phyloP scores from a whole-genome alignment of 2,888 invertebrate species.

The Alcis repandata region DNA sequence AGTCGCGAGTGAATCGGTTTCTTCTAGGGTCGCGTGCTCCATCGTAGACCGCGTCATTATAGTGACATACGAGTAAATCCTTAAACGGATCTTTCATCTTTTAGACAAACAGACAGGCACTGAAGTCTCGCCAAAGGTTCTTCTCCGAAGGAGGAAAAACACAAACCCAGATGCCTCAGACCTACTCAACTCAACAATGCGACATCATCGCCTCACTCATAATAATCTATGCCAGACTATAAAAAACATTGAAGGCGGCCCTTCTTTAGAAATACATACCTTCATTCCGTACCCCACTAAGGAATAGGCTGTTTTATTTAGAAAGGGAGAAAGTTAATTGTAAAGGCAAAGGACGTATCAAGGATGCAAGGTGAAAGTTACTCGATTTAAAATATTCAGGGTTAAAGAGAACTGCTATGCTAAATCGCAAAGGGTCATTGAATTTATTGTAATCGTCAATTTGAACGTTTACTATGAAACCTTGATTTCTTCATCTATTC shows the following conservation, averaged over 20 bases:
- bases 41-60: no score
- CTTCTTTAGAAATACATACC: neutral
- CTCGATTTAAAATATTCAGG: constrained; percentile 13
- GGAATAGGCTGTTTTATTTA: constrained; percentile 6
- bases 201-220: no score
- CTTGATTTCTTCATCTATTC: no score
- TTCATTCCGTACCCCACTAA: neutral
- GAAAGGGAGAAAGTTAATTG: constrained; percentile 44
- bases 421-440: neutral
- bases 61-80: no score
- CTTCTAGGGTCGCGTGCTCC: no score
- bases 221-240: neutral
- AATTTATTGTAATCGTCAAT: neutral
- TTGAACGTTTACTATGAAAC: neutral
- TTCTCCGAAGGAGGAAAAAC: no score
- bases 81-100: no score
- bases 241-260: neutral
- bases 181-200: no score
- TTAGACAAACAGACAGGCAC: no score
- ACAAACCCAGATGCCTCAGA: no score
- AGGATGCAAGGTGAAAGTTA: constrained; percentile 44
- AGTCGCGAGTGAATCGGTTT: no score
- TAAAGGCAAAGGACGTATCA: constrained; percentile 40
- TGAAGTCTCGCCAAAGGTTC: no score
- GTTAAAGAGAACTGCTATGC: neutral